phyloP scores from a whole-genome alignment of 2,113 vertebrate species.

The Rhinichthys klamathensis region DNA sequence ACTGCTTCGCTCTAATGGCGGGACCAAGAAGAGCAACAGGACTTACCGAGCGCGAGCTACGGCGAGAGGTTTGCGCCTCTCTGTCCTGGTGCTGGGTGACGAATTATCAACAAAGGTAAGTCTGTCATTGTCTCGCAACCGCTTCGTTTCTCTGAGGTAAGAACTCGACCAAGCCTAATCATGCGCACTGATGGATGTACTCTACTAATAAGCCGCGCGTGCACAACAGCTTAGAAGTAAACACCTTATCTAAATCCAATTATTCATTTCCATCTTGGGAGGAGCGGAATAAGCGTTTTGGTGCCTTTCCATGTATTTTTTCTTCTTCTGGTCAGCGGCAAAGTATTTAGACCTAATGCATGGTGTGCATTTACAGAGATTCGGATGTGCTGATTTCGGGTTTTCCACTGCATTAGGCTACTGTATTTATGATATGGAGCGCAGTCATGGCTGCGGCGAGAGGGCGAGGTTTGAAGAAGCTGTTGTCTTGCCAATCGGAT shows the following conservation, averaged over 20 bases:
- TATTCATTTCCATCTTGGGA: conserved; percentile 17
- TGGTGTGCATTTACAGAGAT: background rate
- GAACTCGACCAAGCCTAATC: background rate
- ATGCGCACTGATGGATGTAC: background rate
- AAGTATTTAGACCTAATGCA: background rate
- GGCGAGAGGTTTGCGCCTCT: conserved; percentile 56
- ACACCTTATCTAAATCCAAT: conserved; percentile 2
- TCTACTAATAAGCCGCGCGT: background rate
- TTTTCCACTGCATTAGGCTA: conserved; percentile 21
- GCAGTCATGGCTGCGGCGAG: conserved; percentile 22
- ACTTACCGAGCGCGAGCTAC: conserved; percentile 55
- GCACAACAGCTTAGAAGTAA: conserved; percentile 11
- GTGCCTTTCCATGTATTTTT: background rate
- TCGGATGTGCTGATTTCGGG: conserved; percentile 15
- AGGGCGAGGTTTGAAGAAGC: conserved; percentile 51
- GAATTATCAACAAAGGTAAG: conserved; percentile 76
- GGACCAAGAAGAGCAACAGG: conserved; percentile 55
- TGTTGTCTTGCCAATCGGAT: conserved; percentile 38
- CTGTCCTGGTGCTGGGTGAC: conserved; percentile 59
- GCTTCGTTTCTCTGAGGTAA: conserved; percentile 29
- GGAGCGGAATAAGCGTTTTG: background rate
- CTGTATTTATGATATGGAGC: conserved; percentile 30
- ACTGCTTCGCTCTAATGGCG: conserved; percentile 60
- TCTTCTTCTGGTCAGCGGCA: background rate
- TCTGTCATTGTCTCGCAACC: conserved; percentile 41